These are phyloP conservation scores for Hoplostethus mediterraneus DNA, from an alignment of 2,797 vertebrate genomes.

Conservation along the genomic window DNA sequence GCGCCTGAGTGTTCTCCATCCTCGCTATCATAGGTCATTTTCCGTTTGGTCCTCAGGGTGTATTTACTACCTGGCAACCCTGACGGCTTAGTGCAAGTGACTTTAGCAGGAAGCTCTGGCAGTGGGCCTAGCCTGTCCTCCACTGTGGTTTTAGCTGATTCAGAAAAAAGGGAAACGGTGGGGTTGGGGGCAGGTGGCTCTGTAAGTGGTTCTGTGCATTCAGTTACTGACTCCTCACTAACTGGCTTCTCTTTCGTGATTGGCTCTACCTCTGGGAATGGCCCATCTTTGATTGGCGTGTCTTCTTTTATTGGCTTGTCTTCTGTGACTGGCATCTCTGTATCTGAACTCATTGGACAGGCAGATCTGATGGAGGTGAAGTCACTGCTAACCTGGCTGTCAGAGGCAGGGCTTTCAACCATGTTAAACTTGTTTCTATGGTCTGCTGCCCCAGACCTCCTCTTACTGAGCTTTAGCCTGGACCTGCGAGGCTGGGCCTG, in stretches of 20 bases:
- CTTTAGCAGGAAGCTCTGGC: conserved; percentile 74
- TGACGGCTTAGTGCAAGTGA: conserved; percentile 86
- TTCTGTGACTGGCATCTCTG: conserved; percentile 33
- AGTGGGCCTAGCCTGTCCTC: conserved; percentile 57
- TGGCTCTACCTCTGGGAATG: conserved; percentile 2
- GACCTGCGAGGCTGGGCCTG: conserved; percentile 85
- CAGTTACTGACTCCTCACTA: conserved; percentile 28
- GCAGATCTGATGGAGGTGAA: conserved; percentile 51
- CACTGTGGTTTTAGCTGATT: conserved; percentile 40
- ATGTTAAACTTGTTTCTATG: conserved; percentile 74
- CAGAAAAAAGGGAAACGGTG: conserved; percentile 19
- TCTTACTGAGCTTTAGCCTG: conserved; percentile 91
- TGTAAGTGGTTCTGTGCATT: conserved; percentile 37
- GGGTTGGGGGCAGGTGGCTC: conserved; percentile 20
- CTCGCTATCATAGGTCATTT: conserved; percentile 90
- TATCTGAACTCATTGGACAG: conserved; percentile 49
- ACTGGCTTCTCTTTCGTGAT: conserved; percentile 26
- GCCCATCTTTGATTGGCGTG: conserved; percentile 26
- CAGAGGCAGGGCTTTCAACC: conserved; percentile 83
- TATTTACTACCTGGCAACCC: conserved; percentile 95
- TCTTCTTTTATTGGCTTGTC: conserved; percentile 33
- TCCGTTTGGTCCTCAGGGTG: conserved; percentile 94
- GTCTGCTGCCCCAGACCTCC: conserved; percentile 78
- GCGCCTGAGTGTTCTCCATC: conserved; percentile 87
- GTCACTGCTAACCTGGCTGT: conserved; percentile 77